Percentiles rank a stretch among this genome's conserved stretches.
These are phyloP conservation scores for Diachasmimorpha longicaudata DNA, from an alignment of 1,140 invertebrate species.

Conservation along the genomic window DNA sequence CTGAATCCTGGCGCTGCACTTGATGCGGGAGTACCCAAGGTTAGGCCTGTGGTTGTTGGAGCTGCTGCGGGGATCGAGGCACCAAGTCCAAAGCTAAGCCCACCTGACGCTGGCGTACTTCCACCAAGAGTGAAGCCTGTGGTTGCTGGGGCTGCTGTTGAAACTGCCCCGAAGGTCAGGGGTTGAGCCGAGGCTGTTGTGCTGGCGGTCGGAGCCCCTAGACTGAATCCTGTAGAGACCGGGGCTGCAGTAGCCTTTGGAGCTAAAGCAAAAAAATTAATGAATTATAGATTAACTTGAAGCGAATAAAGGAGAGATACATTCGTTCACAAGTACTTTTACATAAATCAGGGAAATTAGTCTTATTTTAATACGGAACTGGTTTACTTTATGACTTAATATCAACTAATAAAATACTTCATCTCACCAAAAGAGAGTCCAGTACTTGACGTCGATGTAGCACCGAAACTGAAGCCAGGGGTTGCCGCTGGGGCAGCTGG, in stretches of 20 bases:
- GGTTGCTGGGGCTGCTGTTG: not conserved
- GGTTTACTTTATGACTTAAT: too few species aligned
- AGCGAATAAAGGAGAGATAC: too few species aligned
- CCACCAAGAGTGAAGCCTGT: not conserved
- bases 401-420: not conserved
- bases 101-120: not conserved
- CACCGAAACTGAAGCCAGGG: slow-evolving; percentile 3
- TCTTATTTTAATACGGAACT: too few species aligned
- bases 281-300: not conserved
- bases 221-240: not conserved
- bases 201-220: not conserved
- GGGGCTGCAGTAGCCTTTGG: slow-evolving; percentile 6
- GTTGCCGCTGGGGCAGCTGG: not conserved
- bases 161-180: not conserved
- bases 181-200: not conserved
- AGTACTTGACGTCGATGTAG: slow-evolving; percentile 9
- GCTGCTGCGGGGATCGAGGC: slow-evolving; percentile 40
- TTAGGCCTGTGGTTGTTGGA: slow-evolving; percentile 37
- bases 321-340: too few species aligned
- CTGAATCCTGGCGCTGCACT: slow-evolving; percentile 27
- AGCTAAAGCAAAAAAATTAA: not conserved
- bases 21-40: slow-evolving; percentile 39
- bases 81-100: slow-evolving; percentile 36
- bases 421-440: not conserved
- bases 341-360: too few species aligned